These are phyloP conservation scores for Oncopodura yosiiana DNA, from an alignment of 1,140 invertebrate species.

Conservation along the genomic window DNA sequence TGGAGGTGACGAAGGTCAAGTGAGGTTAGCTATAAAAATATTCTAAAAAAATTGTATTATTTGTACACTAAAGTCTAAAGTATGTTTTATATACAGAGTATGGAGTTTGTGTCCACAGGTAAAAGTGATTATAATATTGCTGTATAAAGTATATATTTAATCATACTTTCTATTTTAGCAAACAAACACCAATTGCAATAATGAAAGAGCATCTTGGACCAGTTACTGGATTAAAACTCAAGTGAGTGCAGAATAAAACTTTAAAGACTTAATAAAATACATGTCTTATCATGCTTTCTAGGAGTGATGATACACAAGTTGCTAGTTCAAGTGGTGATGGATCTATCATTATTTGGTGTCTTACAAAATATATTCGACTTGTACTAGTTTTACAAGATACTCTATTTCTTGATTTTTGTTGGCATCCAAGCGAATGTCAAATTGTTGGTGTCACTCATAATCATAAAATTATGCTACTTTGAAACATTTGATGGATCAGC, in stretches of 20 bases:
- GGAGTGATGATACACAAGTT: constrained; percentile 61
- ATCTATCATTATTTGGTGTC: constrained; percentile 75
- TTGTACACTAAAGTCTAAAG: not conserved
- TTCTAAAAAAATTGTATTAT: constrained; percentile 3
- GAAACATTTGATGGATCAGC: constrained; percentile 66
- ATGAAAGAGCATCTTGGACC: constrained; percentile 82
- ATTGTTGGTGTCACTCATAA: constrained; percentile 79
- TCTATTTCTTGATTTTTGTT: constrained; percentile 69
- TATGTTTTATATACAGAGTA: constrained; percentile 42
- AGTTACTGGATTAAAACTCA: constrained; percentile 69
- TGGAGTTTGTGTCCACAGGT: constrained; percentile 58
- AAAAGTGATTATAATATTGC: too few species aligned
- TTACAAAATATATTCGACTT: constrained; percentile 55
- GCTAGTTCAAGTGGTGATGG: constrained; percentile 80
- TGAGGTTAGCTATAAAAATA: constrained; percentile 37
- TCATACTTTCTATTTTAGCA: too few species aligned
- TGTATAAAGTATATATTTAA: too few species aligned
- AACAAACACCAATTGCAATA: constrained; percentile 54
- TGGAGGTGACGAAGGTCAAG: constrained; percentile 78
- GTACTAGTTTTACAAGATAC: constrained; percentile 80
- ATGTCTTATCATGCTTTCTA: too few species aligned
- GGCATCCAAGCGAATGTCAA: constrained; percentile 55
- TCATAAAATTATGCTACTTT: constrained; percentile 78
- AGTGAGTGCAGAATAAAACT: too few species aligned
- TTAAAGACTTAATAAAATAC: too few species aligned